Percentiles rank a stretch among this genome's conserved stretches.
Evolutionary conservation across 2,113 vertebrate genomes (phyloP).

Genomic region (Megaleporinus macrocephalus): DNA sequence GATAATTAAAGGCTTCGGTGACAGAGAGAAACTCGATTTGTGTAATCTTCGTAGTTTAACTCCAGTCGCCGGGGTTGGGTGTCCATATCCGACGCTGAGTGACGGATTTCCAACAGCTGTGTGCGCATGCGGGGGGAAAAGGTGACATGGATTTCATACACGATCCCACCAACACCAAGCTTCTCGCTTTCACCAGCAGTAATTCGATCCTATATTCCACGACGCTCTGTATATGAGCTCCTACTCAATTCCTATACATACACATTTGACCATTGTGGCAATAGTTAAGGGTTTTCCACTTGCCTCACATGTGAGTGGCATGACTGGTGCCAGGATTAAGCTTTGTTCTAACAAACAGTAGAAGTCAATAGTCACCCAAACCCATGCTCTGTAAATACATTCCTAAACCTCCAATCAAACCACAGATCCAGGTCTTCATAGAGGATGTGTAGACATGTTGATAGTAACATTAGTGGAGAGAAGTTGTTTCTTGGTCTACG

Average conservation of each 20-base stretch:
- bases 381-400: no score
- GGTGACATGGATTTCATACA: constrained; percentile 22
- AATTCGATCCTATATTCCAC: background rate
- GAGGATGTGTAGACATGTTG: no score
- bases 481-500: no score
- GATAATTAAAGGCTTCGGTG: background rate
- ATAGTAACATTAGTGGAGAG: no score
- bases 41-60: background rate
- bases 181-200: background rate
- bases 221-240: background rate
- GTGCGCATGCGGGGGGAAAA: background rate
- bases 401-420: no score
- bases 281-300: no score
- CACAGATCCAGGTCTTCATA: no score
- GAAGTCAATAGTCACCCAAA: no score
- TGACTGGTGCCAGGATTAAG: no score
- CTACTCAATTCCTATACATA: background rate
- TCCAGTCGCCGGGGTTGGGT: background rate
- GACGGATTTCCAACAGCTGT: constrained; percentile 18
- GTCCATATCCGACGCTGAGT: background rate
- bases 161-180: background rate
- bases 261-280: no score
- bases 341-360: no score
- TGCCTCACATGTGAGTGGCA: no score
- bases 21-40: background rate